A percentile compares a stretch with the other conserved stretches of the same genome.
Evolutionary conservation across 2,888 invertebrate species (phyloP).

Genomic region (Gisinianus flammeolus): DNA sequence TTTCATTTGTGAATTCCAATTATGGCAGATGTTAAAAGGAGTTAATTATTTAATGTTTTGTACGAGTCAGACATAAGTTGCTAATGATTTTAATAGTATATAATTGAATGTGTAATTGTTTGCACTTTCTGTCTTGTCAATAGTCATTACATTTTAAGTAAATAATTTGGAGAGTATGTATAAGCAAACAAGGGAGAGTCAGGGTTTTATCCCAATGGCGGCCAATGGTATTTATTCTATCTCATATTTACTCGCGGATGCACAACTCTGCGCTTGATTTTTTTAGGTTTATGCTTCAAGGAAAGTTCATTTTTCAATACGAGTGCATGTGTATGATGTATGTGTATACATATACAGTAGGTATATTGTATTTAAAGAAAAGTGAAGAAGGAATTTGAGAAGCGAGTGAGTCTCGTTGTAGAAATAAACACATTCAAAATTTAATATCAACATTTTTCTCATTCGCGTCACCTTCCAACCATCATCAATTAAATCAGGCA

Average conservation of each 20-base stretch:
- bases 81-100: no score
- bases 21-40: not conserved
- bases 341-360: not conserved
- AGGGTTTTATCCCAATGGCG: not conserved
- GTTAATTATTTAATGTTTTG: not conserved
- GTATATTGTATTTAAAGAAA: no score
- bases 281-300: not conserved
- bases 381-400: not conserved
- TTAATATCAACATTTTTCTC: not conserved
- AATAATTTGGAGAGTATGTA: not conserved
- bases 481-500: not conserved
- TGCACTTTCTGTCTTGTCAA: conserved; percentile 11
- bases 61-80: no score
- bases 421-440: not conserved
- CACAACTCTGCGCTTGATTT: not conserved
- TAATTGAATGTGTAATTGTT: not conserved
- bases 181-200: not conserved
- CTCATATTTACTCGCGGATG: not conserved
- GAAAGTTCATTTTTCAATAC: not conserved
- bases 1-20: not conserved
- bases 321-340: not conserved
- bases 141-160: not conserved
- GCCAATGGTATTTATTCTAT: not conserved
- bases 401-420: not conserved
- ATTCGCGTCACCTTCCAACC: not conserved